Percentiles rank a stretch among this genome's conserved stretches.
phyloP scores from a whole-genome alignment of 53 echinoderm and acorn worm species.

The Echinarachnius parma region DNA sequence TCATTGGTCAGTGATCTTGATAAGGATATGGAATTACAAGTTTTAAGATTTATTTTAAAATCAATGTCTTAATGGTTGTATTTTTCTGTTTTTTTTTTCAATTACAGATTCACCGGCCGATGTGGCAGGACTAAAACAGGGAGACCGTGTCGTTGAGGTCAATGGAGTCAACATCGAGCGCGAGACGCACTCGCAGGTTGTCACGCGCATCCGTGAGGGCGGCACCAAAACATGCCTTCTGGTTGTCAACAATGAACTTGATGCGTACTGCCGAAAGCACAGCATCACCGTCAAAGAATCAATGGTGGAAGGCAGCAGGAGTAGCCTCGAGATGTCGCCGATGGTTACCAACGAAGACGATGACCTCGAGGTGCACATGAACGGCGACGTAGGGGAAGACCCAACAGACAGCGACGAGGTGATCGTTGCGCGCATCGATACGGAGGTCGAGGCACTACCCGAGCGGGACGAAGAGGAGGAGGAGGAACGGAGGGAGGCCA shows the following conservation, averaged over 20 bases:
- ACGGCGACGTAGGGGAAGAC: constrained; percentile 1
- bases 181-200: constrained; percentile 95
- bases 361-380: constrained; percentile 27
- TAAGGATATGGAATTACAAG: no score
- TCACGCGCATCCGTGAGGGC: constrained; percentile 70
- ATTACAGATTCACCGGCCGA: constrained; percentile 85
- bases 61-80: no score
- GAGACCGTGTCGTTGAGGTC: constrained; percentile 93
- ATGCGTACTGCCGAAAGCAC: constrained; percentile 62
- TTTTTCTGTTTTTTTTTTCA: no score
- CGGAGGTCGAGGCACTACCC: constrained; percentile 8
- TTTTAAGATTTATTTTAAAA: no score
- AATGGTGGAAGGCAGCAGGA: constrained; percentile 36
- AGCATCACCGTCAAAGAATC: constrained; percentile 72
- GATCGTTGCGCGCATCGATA: constrained; percentile 20
- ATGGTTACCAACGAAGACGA: constrained; percentile 42
- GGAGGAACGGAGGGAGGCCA: constrained; percentile 41
- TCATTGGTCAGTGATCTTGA: no score
- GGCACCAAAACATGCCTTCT: constrained; percentile 60
- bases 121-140: constrained; percentile 57
- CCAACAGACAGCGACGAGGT: constrained; percentile 36
- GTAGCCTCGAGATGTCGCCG: constrained; percentile 22
- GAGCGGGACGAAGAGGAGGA: constrained; percentile 12
- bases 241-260: constrained; percentile 79
- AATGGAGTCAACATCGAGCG: constrained; percentile 92